Percentiles rank a stretch among this genome's conserved stretches.
These are phyloP conservation scores for Allacma fusca DNA, from an alignment of 2,888 invertebrate species.

Conservation along the genomic window DNA sequence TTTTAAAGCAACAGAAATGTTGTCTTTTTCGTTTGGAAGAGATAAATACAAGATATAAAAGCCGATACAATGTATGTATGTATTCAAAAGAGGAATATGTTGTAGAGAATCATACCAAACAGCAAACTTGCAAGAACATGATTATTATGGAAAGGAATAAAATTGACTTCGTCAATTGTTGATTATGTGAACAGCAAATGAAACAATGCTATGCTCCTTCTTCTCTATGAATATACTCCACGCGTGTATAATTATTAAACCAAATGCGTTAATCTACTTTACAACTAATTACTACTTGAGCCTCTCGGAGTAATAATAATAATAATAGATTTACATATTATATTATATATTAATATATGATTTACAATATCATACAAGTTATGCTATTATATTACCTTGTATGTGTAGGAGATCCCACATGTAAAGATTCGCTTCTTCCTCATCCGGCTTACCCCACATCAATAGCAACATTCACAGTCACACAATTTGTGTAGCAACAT, in stretches of 20 bases:
- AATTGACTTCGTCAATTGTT: slow-evolving; percentile 18
- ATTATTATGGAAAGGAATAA: slow-evolving; percentile 7
- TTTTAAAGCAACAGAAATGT: neutral
- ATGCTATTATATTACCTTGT: neutral
- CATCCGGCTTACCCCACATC: neutral
- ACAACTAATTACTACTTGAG: neutral
- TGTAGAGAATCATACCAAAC: neutral
- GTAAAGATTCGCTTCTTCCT: neutral
- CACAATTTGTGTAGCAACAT: neutral
- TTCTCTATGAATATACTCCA: neutral
- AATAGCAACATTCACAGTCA: neutral
- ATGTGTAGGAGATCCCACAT: neutral
- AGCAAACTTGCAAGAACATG: slow-evolving; percentile 4
- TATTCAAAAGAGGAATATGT: slow-evolving; percentile 9
- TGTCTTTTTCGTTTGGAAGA: slow-evolving; percentile 13
- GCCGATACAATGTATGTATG: slow-evolving; percentile 2
- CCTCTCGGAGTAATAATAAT: slow-evolving; percentile 9
- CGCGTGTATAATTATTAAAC: neutral
- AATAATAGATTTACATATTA: slow-evolving; percentile 9
- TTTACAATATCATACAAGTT: neutral
- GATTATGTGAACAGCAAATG: neutral
- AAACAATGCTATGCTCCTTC: neutral
- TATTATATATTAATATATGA: neutral
- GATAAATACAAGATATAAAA: neutral
- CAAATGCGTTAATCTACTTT: neutral